Percentiles rank a stretch among this genome's conserved stretches.
Evolutionary conservation across 92 coral and sea anemone genomes (phyloP).

Genomic region (Actinostola sp.): DNA sequence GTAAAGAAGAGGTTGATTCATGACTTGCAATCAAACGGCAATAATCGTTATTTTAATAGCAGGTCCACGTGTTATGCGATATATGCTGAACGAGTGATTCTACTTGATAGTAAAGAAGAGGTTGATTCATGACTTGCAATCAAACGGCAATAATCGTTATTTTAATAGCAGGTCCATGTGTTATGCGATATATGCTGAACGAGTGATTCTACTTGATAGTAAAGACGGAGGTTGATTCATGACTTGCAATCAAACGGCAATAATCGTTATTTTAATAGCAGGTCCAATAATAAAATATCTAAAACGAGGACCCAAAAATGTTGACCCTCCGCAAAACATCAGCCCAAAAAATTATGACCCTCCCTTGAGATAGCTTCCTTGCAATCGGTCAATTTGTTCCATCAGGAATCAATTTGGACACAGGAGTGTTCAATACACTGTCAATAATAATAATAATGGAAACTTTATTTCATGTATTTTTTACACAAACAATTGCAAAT

Average conservation of each 20-base stretch:
- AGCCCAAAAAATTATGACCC: no score
- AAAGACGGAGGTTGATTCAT: not conserved
- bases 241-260: conserved; percentile 3
- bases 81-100: not conserved
- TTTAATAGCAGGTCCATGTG: not conserved
- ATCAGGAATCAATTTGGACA: no score
- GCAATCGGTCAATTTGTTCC: no score
- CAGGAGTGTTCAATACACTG: no score
- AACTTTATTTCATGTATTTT: no score
- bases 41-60: not conserved
- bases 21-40: conserved; percentile 4
- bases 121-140: not conserved
- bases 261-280: not conserved
- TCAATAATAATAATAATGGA: no score
- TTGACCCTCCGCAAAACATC: no score
- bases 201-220: no score
- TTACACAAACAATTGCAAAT: no score
- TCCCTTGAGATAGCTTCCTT: no score
- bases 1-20: not conserved
- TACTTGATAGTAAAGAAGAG: not conserved
- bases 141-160: not conserved
- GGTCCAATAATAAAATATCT: no score
- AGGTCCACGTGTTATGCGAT: not conserved
- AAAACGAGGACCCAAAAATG: no score
- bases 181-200: not conserved